Evolutionary conservation across 1,140 invertebrate genomes (phyloP).

Genomic region (Pollicipes pollicipes): DNA sequence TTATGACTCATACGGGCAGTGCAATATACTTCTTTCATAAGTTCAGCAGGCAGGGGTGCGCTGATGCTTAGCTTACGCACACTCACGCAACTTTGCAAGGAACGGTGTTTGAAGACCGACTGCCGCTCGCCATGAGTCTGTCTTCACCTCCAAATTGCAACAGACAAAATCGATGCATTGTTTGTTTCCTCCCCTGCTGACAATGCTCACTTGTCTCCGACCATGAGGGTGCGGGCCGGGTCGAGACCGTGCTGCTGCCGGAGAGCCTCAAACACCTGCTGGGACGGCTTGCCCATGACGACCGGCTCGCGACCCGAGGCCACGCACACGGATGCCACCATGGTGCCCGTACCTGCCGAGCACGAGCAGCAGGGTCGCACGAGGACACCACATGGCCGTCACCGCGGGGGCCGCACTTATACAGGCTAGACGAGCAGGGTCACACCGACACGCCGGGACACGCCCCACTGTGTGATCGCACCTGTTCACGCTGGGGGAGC

Average conservation of each 20-base stretch:
- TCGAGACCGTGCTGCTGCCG: constrained; percentile 43
- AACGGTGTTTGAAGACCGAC: background rate
- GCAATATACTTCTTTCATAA: background rate
- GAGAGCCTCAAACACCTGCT: constrained; percentile 39
- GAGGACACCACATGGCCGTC: constrained; percentile 5
- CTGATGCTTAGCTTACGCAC: background rate
- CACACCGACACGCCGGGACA: background rate
- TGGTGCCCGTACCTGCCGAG: constrained; percentile 40
- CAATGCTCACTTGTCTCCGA: constrained; percentile 55
- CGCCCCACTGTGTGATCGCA: background rate
- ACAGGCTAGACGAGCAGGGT: too few relatives aligned
- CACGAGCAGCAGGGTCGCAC: background rate
- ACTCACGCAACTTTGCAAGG: background rate
- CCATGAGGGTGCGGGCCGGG: constrained; percentile 71
- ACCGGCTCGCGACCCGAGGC: constrained; percentile 57
- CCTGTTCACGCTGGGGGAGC: too few relatives aligned
- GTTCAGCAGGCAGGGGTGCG: background rate
- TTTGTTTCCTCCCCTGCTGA: background rate
- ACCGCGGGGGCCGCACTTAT: too few relatives aligned
- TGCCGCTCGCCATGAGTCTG: background rate
- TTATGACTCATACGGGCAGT: too few relatives aligned
- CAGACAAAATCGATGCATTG: background rate
- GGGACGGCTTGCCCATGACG: constrained; percentile 68
- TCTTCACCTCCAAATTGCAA: constrained; percentile 3
- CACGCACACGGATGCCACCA: constrained; percentile 64